Percentiles rank a stretch among this genome's conserved stretches.
phyloP scores from a whole-genome alignment of 2,888 invertebrate species.

The Linnaemya tessellans region DNA sequence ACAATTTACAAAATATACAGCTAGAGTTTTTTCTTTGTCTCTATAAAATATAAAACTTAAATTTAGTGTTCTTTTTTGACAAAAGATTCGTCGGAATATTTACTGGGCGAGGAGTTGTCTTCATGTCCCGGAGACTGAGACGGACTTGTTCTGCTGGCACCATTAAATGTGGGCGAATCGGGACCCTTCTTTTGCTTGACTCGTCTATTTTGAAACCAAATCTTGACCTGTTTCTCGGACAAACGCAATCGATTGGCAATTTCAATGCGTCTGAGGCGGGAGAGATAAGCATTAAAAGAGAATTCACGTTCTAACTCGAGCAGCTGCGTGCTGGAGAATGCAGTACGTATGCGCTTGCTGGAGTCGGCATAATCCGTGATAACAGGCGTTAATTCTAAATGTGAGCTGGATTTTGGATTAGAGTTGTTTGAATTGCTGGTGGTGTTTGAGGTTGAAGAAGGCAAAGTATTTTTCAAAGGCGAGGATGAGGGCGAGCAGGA shows the following conservation, averaged over 20 bases:
- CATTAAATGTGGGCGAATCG: constrained; percentile 83
- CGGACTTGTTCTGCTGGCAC: constrained; percentile 69
- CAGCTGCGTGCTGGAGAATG: constrained; percentile 95
- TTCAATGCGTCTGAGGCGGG: constrained; percentile 94
- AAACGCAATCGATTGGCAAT: constrained; percentile 94
- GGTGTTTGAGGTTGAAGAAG: constrained; percentile 78
- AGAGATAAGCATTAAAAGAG: constrained; percentile 94
- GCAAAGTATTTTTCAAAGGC: constrained; percentile 77
- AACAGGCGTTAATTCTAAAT: constrained; percentile 78
- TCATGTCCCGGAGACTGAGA: constrained; percentile 54
- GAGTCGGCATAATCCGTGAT: constrained; percentile 86
- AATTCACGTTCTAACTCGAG: constrained; percentile 95
- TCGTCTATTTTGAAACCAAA: constrained; percentile 96
- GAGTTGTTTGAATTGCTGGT: constrained; percentile 33
- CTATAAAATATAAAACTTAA: not conserved
- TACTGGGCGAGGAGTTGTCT: constrained; percentile 42
- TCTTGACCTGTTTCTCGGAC: constrained; percentile 97
- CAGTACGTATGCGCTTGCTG: constrained; percentile 95
- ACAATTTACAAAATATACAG: constrained; percentile 46
- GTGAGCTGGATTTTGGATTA: constrained; percentile 39
- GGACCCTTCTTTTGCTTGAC: constrained; percentile 96
- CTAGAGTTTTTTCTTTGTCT: not conserved
- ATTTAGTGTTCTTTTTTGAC: constrained; percentile 58
- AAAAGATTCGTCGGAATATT: constrained; percentile 25
- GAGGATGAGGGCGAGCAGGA: constrained; percentile 79